These are phyloP conservation scores for Zygaena filipendulae DNA, from an alignment of 2,888 invertebrate genomes.

Conservation along the genomic window DNA sequence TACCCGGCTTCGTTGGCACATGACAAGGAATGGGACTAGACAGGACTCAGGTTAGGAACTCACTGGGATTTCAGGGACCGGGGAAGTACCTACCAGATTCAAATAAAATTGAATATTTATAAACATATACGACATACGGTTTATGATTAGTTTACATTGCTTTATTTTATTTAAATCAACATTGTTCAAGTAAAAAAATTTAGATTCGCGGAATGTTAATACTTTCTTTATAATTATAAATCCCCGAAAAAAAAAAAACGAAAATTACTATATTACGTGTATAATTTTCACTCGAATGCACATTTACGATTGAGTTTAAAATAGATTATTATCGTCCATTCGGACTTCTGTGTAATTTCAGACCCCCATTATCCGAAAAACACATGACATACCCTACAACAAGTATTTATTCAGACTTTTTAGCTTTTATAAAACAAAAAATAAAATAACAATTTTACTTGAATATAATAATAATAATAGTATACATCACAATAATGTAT, in stretches of 20 bases:
- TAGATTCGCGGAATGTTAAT: conserved; percentile 55
- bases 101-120: too few species aligned
- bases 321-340: conserved; percentile 41
- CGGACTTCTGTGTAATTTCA: conserved; percentile 44
- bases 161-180: too few species aligned
- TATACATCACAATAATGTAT: conserved; percentile 63
- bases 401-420: conserved; percentile 66
- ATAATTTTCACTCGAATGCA: conserved; percentile 34
- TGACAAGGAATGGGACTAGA: conserved; percentile 60
- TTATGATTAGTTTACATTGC: too few species aligned
- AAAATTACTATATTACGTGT: too few species aligned
- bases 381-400: conserved; percentile 43
- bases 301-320: conserved; percentile 39
- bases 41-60: conserved; percentile 52
- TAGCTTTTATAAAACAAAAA: conserved; percentile 55
- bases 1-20: conserved; percentile 61
- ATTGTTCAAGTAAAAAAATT: too few species aligned
- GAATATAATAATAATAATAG: conserved; percentile 48
- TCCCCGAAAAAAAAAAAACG: conserved; percentile 53
- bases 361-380: conserved; percentile 49
- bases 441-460: conserved; percentile 63
- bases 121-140: too few species aligned
- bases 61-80: conserved; percentile 34
- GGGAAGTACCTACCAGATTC: conserved; percentile 23
- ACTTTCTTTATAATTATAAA: conserved; percentile 26